These are phyloP conservation scores for Hyperopisus bebe DNA, from an alignment of 2,113 vertebrate genomes.

Conservation along the genomic window DNA sequence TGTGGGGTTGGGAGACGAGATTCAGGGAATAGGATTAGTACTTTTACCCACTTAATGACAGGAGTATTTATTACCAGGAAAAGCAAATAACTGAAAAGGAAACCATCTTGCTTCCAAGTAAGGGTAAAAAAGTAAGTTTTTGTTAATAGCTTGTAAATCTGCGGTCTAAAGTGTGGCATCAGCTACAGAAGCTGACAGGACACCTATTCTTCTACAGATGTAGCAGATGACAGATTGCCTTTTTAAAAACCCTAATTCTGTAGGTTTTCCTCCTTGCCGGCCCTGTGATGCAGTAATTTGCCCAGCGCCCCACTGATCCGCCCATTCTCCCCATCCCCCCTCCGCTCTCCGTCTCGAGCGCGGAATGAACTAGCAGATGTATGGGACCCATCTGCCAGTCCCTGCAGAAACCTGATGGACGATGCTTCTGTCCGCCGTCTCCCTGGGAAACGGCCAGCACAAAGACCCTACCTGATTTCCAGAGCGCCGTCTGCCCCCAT, in stretches of 20 bases:
- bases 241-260: background rate
- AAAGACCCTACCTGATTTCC: background rate
- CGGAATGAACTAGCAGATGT: background rate
- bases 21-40: background rate
- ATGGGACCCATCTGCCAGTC: background rate
- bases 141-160: background rate
- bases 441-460: background rate
- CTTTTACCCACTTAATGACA: conserved; percentile 30
- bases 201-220: background rate
- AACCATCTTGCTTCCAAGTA: conserved; percentile 12
- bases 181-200: background rate
- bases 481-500: background rate
- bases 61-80: conserved; percentile 24
- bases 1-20: background rate
- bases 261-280: conserved; percentile 28
- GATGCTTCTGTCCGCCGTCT: background rate
- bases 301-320: background rate
- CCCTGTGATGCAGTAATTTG: conserved; percentile 33
- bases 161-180: background rate
- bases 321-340: background rate
- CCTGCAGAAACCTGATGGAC: background rate
- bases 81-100: conserved; percentile 21
- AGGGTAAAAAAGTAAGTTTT: conserved; percentile 18
- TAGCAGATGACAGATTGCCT: background rate
- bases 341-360: background rate